A percentile compares a stretch with the other conserved stretches of the same genome.
Conservation (phyloP, 1,140 invertebrate species). For the Schmidtea mediterranea region DNA sequence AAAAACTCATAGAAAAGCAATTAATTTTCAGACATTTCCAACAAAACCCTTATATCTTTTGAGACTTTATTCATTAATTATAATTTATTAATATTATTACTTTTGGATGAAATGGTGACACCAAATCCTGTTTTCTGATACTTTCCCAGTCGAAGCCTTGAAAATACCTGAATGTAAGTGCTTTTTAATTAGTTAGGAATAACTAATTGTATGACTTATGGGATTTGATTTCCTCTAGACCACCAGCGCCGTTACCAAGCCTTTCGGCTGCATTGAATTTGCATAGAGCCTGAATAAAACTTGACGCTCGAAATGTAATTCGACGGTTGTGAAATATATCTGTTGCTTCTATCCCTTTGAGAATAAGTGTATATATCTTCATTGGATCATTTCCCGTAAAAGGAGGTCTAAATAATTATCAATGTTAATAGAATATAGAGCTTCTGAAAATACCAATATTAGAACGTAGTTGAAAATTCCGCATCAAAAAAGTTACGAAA, state of each 20-base stretch:
- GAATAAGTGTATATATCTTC: constrained; percentile 87
- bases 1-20: no score
- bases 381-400: constrained; percentile 77
- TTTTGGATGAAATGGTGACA: no score
- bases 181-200: no score
- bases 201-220: constrained; percentile 35
- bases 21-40: no score
- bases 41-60: no score
- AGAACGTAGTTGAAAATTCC: no score
- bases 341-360: constrained; percentile 74
- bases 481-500: no score
- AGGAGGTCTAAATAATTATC: constrained; percentile 38
- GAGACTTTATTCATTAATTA: no score
- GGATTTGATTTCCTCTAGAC: constrained; percentile 89
- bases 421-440: no score
- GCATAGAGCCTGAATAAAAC: constrained; percentile 21
- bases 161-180: constrained; percentile 51
- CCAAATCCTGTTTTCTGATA: constrained; percentile 29
- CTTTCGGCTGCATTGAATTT: constrained; percentile 37
- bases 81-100: no score
- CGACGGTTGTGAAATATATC: constrained; percentile 49
- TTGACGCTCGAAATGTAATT: constrained; percentile 18
- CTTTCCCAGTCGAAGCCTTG: constrained; percentile 62
- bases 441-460: no score
- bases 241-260: constrained; percentile 76